These are phyloP conservation scores for Momotus momota DNA, from an alignment of 2,797 vertebrate species.

Conservation along the genomic window DNA sequence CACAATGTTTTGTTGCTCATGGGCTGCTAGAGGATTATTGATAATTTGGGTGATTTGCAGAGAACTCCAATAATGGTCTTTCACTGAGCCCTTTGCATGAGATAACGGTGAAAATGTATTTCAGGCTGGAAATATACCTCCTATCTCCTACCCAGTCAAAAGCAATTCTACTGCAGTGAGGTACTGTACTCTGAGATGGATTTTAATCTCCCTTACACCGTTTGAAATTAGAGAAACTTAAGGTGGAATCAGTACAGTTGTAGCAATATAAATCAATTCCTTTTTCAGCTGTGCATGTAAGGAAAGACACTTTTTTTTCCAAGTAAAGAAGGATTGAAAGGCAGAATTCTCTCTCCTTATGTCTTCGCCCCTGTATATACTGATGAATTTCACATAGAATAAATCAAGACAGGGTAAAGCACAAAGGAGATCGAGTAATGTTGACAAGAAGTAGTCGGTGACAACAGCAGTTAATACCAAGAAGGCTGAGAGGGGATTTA, in stretches of 20 bases:
- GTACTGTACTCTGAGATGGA: background rate
- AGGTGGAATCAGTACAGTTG: background rate
- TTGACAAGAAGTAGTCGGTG: conserved; percentile 52
- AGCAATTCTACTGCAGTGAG: conserved; percentile 21
- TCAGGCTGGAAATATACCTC: conserved; percentile 25
- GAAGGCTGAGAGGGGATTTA: conserved; percentile 32
- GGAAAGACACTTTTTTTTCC: background rate
- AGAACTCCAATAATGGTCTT: background rate
- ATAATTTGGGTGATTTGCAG: conserved; percentile 39
- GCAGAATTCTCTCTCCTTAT: background rate
- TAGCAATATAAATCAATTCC: conserved; percentile 18
- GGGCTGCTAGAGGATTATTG: conserved; percentile 16
- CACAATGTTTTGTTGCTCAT: background rate
- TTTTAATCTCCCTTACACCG: conserved; percentile 30
- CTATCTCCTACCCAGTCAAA: conserved; percentile 13
- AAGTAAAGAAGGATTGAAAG: background rate
- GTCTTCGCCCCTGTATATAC: background rate
- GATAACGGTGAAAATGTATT: conserved; percentile 24
- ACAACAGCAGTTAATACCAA: conserved; percentile 46
- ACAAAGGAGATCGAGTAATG: conserved; percentile 16
- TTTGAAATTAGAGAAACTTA: conserved; percentile 44
- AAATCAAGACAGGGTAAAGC: conserved; percentile 24
- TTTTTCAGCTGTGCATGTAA: background rate
- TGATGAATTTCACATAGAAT: conserved; percentile 55
- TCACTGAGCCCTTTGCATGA: background rate